Conservation (phyloP, 35 echinoderm and acorn worm species). For the Ophiothrix spiculata region DNA sequence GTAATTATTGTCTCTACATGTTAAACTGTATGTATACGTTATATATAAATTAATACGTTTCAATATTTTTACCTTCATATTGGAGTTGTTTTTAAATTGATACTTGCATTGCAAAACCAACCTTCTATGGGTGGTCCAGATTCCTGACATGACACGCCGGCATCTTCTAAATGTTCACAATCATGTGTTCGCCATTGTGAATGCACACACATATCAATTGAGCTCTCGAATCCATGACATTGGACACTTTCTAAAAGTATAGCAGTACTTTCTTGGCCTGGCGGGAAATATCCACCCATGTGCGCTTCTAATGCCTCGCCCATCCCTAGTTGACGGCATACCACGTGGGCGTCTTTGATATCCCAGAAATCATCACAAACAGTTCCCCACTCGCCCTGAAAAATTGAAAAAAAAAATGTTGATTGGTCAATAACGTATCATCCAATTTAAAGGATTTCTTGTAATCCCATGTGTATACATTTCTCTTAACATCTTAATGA, state of each 20-base stretch:
- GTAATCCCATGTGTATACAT: no score
- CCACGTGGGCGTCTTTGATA: conserved; percentile 26
- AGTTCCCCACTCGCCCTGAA: conserved; percentile 36
- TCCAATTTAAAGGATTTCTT: no score
- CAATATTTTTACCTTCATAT: no score
- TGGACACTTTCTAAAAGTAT: conserved; percentile 14
- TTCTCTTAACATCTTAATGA: no score
- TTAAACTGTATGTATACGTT: no score
- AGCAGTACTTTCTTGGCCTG: neutral
- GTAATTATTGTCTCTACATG: no score
- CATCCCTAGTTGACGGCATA: conserved; percentile 47
- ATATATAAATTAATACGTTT: no score
- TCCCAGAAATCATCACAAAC: conserved; percentile 54
- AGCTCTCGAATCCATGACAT: conserved; percentile 1
- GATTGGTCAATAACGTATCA: no score
- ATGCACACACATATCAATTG: neutral
- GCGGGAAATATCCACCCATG: neutral
- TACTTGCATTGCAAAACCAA: no score
- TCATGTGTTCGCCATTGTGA: conserved; percentile 16
- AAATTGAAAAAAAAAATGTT: no score
- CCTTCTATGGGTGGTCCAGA: neutral
- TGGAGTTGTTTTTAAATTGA: no score
- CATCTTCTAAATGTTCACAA: conserved; percentile 40
- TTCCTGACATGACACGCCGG: conserved; percentile 7
- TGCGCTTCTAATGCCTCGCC: neutral